These are phyloP conservation scores for Oikopleura vanhoeffeni DNA, from an alignment of 23 tunicate genomes.

Conservation along the genomic window DNA sequence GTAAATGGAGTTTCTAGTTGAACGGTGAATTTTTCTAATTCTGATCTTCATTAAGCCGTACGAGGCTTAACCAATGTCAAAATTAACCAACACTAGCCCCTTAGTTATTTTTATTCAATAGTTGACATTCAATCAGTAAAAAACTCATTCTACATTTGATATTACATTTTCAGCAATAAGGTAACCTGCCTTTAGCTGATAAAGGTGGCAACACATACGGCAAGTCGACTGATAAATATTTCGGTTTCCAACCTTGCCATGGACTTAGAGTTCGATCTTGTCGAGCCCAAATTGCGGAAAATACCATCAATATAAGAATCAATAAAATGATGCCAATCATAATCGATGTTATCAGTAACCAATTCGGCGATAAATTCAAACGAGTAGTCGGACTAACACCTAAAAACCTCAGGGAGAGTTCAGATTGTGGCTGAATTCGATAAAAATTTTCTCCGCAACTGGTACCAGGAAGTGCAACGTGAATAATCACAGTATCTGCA, in stretches of 20 bases:
- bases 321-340: background rate
- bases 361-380: background rate
- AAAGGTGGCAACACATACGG: background rate
- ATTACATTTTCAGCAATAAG: too few relatives aligned
- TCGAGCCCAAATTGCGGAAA: conserved; percentile 67
- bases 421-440: conserved; percentile 7
- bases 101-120: too few relatives aligned
- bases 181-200: background rate
- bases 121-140: too few relatives aligned
- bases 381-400: background rate
- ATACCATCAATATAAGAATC: conserved; percentile 36
- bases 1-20: too few relatives aligned
- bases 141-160: too few relatives aligned
- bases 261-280: conserved; percentile 80
- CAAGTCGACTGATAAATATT: conserved; percentile 45
- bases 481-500: conserved; percentile 37
- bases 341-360: background rate
- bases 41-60: too few relatives aligned
- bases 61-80: too few relatives aligned
- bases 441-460: background rate
- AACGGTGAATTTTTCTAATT: too few relatives aligned
- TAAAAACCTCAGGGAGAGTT: background rate
- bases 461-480: conserved; percentile 18
- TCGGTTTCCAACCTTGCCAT: conserved; percentile 80
- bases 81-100: too few relatives aligned